phyloP scores from a whole-genome alignment of 2,888 invertebrate species.

The Copidosoma aretas region DNA sequence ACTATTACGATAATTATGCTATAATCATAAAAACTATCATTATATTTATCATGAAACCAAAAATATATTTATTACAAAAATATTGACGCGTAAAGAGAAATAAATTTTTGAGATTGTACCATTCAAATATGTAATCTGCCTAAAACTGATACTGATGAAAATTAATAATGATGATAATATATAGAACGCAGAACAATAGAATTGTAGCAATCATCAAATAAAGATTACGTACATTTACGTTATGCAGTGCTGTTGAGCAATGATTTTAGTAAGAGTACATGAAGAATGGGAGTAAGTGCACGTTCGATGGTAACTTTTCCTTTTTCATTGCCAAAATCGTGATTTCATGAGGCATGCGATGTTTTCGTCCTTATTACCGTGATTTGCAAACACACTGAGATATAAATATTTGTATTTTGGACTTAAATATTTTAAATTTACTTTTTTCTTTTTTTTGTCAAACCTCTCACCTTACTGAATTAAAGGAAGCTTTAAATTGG shows the following conservation, averaged over 20 bases:
- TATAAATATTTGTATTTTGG: constrained; percentile 6
- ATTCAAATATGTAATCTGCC: constrained; percentile 40
- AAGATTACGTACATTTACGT: constrained; percentile 37
- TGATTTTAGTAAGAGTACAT: constrained; percentile 29
- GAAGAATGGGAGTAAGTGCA: constrained; percentile 40
- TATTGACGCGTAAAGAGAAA: constrained; percentile 27
- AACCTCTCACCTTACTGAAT: constrained; percentile 5
- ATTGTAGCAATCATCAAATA: constrained; percentile 32
- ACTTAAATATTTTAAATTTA: background rate
- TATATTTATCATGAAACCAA: constrained; percentile 39
- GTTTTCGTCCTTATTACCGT: constrained; percentile 16
- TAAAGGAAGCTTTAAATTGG: background rate
- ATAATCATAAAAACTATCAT: constrained; percentile 21
- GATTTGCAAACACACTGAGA: constrained; percentile 4
- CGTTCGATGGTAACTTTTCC: constrained; percentile 33
- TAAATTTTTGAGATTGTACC: constrained; percentile 36
- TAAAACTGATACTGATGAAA: constrained; percentile 28
- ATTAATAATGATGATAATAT: constrained; percentile 23
- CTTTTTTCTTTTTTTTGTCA: background rate
- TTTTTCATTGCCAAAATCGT: constrained; percentile 17
- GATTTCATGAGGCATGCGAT: constrained; percentile 20
- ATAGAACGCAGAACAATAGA: constrained; percentile 32
- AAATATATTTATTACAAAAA: constrained; percentile 38
- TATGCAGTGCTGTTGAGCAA: constrained; percentile 28
- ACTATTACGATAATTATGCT: background rate